Conservation (phyloP, 2,888 invertebrate species). For the Corythucha ciliata region DNA sequence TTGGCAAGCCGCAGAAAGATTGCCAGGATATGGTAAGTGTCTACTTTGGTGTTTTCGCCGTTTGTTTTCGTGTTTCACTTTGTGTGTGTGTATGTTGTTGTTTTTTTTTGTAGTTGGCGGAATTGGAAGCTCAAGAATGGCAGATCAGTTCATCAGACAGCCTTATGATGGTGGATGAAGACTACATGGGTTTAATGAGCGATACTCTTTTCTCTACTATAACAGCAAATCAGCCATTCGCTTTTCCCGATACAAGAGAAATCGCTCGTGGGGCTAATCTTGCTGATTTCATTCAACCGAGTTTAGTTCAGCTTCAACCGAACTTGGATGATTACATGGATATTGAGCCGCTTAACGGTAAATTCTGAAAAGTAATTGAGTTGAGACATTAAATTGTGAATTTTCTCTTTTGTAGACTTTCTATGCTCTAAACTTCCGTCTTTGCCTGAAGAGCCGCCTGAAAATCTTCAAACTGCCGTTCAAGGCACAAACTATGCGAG, state of each 20-base stretch:
- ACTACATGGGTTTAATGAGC: conserved; percentile 77
- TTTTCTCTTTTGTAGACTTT: conserved; percentile 44
- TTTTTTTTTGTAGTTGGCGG: conserved; percentile 49
- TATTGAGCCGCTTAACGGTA: conserved; percentile 75
- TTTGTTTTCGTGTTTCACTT: neutral
- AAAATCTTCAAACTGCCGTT: conserved; percentile 9
- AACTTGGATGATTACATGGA: conserved; percentile 94
- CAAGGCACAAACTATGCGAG: neutral
- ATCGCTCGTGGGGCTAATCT: conserved; percentile 78
- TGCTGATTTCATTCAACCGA: conserved; percentile 97
- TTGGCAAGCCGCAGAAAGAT: conserved; percentile 64
- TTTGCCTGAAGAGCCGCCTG: conserved; percentile 49
- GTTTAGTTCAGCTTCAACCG: conserved; percentile 91
- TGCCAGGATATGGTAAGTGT: conserved; percentile 62
- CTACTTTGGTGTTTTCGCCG: neutral
- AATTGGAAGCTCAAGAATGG: conserved; percentile 65
- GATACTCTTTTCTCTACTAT: conserved; percentile 85
- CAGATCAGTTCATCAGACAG: conserved; percentile 45
- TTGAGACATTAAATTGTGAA: neutral
- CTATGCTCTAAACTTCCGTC: conserved; percentile 50
- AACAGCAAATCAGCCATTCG: conserved; percentile 75
- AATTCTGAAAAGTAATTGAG: conserved; percentile 9
- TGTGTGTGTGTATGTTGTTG: neutral
- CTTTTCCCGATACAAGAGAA: conserved; percentile 94
- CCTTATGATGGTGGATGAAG: conserved; percentile 71